Conservation (phyloP, 2,113 vertebrate genomes). For the Ciconia stormi region DNA sequence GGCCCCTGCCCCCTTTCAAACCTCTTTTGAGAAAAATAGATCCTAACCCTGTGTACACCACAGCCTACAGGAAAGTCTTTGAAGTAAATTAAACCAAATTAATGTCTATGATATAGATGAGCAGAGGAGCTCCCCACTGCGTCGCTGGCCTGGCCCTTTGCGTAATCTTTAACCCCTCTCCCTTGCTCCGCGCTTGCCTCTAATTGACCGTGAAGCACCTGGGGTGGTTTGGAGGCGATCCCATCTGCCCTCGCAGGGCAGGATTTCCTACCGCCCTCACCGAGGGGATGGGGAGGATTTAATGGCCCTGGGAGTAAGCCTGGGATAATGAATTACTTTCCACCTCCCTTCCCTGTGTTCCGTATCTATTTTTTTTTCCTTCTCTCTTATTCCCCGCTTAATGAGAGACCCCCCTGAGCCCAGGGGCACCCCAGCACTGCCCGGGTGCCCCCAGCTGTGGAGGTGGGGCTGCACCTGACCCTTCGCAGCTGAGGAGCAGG, state of each 20-base stretch:
- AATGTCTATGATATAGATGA: conserved; percentile 59
- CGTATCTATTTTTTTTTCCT: background rate
- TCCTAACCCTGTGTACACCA: background rate
- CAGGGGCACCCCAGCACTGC: too few species aligned
- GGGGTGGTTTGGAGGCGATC: conserved; percentile 20
- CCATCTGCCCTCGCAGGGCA: conserved; percentile 48
- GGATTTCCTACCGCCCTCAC: background rate
- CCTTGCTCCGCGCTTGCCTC: background rate
- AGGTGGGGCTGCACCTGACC: background rate
- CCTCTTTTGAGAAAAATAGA: background rate
- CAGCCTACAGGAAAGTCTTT: conserved; percentile 45
- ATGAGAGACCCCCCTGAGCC: background rate
- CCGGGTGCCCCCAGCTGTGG: background rate
- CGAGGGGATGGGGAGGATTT: background rate
- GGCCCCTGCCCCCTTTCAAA: background rate
- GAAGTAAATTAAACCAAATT: conserved; percentile 73
- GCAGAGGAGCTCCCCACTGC: conserved; percentile 32
- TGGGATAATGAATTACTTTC: background rate
- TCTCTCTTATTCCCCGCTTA: background rate
- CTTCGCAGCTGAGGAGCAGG: background rate
- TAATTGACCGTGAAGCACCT: conserved; percentile 52
- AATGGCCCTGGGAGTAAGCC: background rate
- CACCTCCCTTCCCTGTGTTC: background rate
- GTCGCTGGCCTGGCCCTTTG: background rate
- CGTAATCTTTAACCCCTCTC: conserved; percentile 22